Base-by-base conservation (phyloP, 2,113 vertebrate genomes). In the Passer montanus region DNA sequence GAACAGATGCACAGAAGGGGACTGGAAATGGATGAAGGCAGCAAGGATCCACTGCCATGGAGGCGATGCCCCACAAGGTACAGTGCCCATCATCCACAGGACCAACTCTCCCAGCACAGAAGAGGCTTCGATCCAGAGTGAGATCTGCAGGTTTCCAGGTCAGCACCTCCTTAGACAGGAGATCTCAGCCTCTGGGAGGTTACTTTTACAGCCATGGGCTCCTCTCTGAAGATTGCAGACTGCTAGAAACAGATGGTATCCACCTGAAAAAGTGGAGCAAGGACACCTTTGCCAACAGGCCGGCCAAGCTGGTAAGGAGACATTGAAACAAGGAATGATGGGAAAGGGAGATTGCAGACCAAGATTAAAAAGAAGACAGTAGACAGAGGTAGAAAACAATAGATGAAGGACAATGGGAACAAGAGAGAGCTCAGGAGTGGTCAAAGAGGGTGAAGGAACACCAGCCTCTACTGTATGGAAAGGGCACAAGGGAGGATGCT, bases 11-110 rank as follows among this genome's bases (percentile, higher is more conserved):
- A 49, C 13, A n/a, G 43, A 66, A 82, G 11, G 13, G 27, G 28
- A 30, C 17, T 64, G 27, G 33, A n/a, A 81, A 53, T 16, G 31
- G 13, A 26, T 66, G 59, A 78, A 41, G 16, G 46, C 9, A 52
- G 8, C 1, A 4, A 64, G 41, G 18, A 5, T 30, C 15, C n/a
- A 24, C 5, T 37, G 10, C 15, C 22, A 12, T 0, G 0, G 24
- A 62, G 15, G 23, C 24, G 44, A 24, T 60, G 22, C 5, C 15
- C 19, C 53, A n/a, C 19, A 37, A 28, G 43, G 16, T 3, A 26
- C 31, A 58, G 31, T 13, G 19, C 7, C 24, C 19, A 15, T 47
- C 58, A n/a, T 7, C 21, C 12, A 23, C 31, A 33, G 23, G 21
- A 66, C 27, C 22, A 86, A 1, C 9, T 39, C 14, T 31, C 3